phyloP scores from a whole-genome alignment of 2,888 invertebrate species.

The Lumbricus terrestris region DNA sequence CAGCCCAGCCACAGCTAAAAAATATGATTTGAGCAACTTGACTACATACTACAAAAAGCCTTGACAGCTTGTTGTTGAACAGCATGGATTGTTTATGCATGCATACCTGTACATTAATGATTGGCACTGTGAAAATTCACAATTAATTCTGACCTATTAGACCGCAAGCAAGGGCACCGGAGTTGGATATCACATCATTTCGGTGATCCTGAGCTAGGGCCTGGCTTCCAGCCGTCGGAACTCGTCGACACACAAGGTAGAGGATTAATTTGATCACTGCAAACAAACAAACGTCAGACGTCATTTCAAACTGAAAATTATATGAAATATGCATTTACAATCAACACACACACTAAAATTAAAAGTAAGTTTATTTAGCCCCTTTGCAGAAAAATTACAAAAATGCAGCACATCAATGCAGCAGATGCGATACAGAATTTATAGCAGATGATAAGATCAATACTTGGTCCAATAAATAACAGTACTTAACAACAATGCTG shows the following conservation, averaged over 20 bases:
- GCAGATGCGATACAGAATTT: neutral
- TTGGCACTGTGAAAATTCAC: neutral
- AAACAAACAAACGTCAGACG: neutral
- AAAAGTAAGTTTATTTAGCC: too few species aligned
- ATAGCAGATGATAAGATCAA: too few species aligned
- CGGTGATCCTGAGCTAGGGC: slow-evolving; percentile 62
- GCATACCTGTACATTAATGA: neutral
- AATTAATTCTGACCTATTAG: slow-evolving; percentile 48
- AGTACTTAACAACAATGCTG: too few species aligned
- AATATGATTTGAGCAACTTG: too few species aligned
- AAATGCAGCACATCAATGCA: neutral
- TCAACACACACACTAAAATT: neutral
- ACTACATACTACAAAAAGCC: too few species aligned
- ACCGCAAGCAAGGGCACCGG: slow-evolving; percentile 60
- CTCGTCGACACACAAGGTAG: slow-evolving; percentile 48
- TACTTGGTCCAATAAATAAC: too few species aligned
- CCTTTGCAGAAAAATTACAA: neutral
- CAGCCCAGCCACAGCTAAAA: too few species aligned
- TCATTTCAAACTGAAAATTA: neutral
- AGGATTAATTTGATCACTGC: slow-evolving; percentile 52
- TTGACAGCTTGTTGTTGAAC: neutral
- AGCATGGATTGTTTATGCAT: neutral
- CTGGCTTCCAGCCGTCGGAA: slow-evolving; percentile 50
- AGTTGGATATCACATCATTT: slow-evolving; percentile 62
- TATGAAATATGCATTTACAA: neutral